Evolutionary conservation across 1,140 invertebrate species (phyloP), one percentile per base, ranked within the genome.

Genomic region (Solen grandis): DNA sequence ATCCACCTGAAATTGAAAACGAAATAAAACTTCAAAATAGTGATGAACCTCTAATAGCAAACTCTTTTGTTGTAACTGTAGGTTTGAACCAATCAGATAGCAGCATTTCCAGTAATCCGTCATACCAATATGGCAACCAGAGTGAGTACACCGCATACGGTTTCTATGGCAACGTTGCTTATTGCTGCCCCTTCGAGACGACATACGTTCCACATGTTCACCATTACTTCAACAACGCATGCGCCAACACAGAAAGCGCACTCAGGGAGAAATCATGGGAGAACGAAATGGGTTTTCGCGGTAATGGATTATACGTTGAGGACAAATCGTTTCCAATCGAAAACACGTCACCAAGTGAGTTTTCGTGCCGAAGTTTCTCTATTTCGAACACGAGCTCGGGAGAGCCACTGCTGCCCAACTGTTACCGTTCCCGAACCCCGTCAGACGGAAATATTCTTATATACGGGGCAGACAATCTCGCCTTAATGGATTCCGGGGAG

Each of bases 91-190:
- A 80, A 33, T 80, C 77, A 35, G 68, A 80, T 52, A 65, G 33
- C 22, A 80, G 77, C 46, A 16, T 80, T 31, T 80, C 77, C 16
- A 52, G 69, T 27, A 73, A 62, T 50, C 68, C 77, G 16, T 65
- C 68, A 2, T 80, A 80, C 62, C 35, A 27, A 1, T 80, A 80
- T 65, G 77, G 66, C 29, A 80, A 80, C 29, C 77, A 80, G 55
- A 63, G 59, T 2, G 66, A 50, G 19, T 80, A 80, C 41, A 22
- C 29, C n/a, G 10, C 22, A 3, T 0, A 31, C 3, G 38, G 29
- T 5, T 27, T 29, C 5, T 72, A 65, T 55, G 73, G 50, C 27
- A 38, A 76, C n/a, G 16, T 41, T 25, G 73, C 55, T 25, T 76
- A 76, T 25, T 76, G 41, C 50, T 52, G 31, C 33, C 73, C 73